These are phyloP conservation scores for Plebejus melissa DNA, from an alignment of 2,888 invertebrate genomes.

Conservation along the genomic window DNA sequence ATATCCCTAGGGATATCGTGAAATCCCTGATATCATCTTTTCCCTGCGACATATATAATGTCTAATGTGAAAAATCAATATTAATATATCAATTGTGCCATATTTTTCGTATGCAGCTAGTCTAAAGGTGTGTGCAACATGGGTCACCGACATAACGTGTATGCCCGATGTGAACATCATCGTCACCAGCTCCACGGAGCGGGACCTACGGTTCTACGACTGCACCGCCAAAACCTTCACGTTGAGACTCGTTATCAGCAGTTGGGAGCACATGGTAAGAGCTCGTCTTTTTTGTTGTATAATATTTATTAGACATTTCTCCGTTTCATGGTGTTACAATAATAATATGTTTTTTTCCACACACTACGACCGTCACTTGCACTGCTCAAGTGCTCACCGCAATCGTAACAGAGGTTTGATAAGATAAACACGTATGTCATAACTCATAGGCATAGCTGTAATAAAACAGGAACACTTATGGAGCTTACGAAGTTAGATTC, in stretches of 20 bases:
- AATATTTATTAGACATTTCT: background rate
- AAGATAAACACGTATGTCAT: too few species aligned
- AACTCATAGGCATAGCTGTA: too few species aligned
- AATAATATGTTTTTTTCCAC: too few species aligned
- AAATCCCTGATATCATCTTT: too few species aligned
- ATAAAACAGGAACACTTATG: too few species aligned
- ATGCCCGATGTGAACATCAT: slow-evolving; percentile 88
- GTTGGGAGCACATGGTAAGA: slow-evolving; percentile 78
- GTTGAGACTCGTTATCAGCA: slow-evolving; percentile 83
- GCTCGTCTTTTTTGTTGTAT: background rate
- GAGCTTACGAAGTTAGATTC: background rate
- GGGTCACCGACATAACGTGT: slow-evolving; percentile 86
- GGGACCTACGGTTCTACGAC: slow-evolving; percentile 90
- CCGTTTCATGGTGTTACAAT: background rate
- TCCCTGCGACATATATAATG: too few species aligned
- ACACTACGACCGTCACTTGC: too few species aligned
- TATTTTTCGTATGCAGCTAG: slow-evolving; percentile 59
- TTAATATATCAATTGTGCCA: background rate
- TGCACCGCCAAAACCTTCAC: slow-evolving; percentile 86
- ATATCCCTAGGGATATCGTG: too few species aligned
- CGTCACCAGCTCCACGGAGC: slow-evolving; percentile 86
- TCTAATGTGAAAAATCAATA: too few species aligned
- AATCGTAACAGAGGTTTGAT: too few species aligned
- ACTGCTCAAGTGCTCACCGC: too few species aligned
- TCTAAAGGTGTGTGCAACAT: slow-evolving; percentile 81